Evolutionary conservation across 2,888 invertebrate species (phyloP).

Genomic region (Dendrolimus houi): DNA sequence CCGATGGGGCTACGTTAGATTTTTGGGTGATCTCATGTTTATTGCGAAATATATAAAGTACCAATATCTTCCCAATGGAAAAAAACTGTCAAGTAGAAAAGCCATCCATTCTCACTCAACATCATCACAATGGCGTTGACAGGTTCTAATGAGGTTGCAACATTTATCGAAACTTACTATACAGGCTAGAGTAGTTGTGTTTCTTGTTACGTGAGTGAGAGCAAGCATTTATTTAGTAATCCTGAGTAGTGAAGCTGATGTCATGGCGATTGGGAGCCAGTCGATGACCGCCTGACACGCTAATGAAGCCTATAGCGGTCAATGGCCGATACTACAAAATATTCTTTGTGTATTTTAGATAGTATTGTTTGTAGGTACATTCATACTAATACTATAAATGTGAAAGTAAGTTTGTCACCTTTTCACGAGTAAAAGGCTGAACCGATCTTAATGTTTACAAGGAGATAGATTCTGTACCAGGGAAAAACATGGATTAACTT

Average conservation of each 20-base stretch:
- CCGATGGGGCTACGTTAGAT: too few relatives aligned
- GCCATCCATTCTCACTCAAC: conserved; percentile 16
- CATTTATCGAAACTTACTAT: conserved; percentile 38
- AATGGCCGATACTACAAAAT: conserved; percentile 24
- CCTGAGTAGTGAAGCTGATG: conserved; percentile 57
- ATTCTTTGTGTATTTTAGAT: neutral
- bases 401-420: too few relatives aligned
- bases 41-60: too few relatives aligned
- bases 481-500: too few relatives aligned
- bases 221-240: conserved; percentile 70
- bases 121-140: conserved; percentile 27
- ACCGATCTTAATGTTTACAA: too few relatives aligned
- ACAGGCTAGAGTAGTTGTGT: conserved; percentile 31
- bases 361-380: too few relatives aligned
- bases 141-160: conserved; percentile 37
- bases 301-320: conserved; percentile 41
- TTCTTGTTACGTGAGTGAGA: conserved; percentile 56
- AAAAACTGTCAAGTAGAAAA: neutral
- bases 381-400: too few relatives aligned
- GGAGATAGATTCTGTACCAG: too few relatives aligned
- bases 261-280: conserved; percentile 62
- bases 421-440: too few relatives aligned
- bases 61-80: conserved; percentile 6
- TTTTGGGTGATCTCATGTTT: too few relatives aligned
- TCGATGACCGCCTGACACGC: conserved; percentile 69